A percentile compares a stretch with the other conserved stretches of the same genome.
Conservation (phyloP, 2,888 invertebrate species). For the Loripinus fragilis region DNA sequence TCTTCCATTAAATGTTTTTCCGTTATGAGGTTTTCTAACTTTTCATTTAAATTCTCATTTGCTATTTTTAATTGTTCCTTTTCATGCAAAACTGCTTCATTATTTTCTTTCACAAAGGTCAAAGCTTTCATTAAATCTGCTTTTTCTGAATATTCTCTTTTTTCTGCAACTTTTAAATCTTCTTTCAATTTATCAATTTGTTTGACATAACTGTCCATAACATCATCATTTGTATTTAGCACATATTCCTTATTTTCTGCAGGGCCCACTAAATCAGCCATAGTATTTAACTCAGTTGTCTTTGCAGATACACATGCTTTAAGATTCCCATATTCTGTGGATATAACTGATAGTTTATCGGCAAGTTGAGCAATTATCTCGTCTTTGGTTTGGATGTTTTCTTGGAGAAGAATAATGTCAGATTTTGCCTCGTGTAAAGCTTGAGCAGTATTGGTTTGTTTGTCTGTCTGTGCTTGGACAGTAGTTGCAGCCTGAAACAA, state of each 20-base stretch:
- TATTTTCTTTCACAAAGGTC: constrained; percentile 13
- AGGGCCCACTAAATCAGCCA: not conserved
- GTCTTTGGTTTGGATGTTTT: constrained; percentile 68
- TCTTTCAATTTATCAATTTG: constrained; percentile 29
- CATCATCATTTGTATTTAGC: not conserved
- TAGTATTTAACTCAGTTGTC: not conserved
- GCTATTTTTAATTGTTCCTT: constrained; percentile 16
- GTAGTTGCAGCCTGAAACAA: constrained; percentile 78
- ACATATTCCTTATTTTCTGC: not conserved
- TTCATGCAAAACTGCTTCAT: constrained; percentile 15
- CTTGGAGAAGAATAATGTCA: constrained; percentile 77
- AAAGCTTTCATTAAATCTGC: not conserved
- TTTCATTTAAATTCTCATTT: constrained; percentile 13
- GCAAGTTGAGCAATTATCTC: constrained; percentile 53
- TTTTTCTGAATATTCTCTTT: constrained; percentile 1
- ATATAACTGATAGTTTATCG: constrained; percentile 55
- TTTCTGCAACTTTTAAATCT: constrained; percentile 13
- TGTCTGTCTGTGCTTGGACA: constrained; percentile 70
- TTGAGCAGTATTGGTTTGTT: constrained; percentile 69
- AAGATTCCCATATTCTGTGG: constrained; percentile 50
- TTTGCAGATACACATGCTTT: constrained; percentile 27
- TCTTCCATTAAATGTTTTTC: constrained; percentile 8
- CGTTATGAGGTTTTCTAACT: not conserved
- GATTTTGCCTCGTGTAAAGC: constrained; percentile 78
- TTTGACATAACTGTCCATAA: not conserved